Evolutionary conservation across 53 echinoderm and acorn worm genomes (phyloP).

Genomic region (Zoroaster sp.): DNA sequence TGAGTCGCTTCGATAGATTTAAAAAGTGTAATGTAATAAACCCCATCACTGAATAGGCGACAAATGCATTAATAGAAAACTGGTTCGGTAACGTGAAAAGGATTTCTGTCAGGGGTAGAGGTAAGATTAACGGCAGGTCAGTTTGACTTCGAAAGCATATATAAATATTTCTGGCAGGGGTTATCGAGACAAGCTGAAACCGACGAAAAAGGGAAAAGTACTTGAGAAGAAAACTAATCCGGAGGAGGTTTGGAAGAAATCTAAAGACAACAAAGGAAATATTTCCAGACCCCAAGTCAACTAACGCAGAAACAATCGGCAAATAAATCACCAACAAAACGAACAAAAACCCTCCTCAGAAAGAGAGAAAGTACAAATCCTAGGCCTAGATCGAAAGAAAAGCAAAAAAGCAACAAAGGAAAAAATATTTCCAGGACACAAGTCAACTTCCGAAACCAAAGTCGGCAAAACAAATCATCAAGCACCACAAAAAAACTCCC

Average conservation of each 20-base stretch:
- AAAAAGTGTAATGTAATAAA: not conserved
- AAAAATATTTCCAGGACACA: not conserved
- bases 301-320: not conserved
- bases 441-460: not conserved
- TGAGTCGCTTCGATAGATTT: not conserved
- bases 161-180: not conserved
- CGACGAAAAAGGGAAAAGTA: not conserved
- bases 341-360: not conserved
- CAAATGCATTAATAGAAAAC: not conserved
- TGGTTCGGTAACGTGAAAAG: not conserved
- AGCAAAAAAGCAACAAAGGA: not conserved
- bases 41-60: not conserved
- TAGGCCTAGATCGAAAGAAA: not conserved
- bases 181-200: not conserved
- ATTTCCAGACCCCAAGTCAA: not conserved
- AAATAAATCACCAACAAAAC: not conserved
- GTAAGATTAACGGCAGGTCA: not conserved
- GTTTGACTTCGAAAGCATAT: not conserved
- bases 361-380: not conserved
- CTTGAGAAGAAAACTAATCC: not conserved
- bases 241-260: not conserved
- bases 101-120: not conserved
- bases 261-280: not conserved
- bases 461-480: not conserved
- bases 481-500: not conserved